Percentiles rank a stretch among this genome's conserved stretches.
These are phyloP conservation scores for Dipodomys merriami DNA, from an alignment of 2,113 vertebrate species.

Conservation along the genomic window DNA sequence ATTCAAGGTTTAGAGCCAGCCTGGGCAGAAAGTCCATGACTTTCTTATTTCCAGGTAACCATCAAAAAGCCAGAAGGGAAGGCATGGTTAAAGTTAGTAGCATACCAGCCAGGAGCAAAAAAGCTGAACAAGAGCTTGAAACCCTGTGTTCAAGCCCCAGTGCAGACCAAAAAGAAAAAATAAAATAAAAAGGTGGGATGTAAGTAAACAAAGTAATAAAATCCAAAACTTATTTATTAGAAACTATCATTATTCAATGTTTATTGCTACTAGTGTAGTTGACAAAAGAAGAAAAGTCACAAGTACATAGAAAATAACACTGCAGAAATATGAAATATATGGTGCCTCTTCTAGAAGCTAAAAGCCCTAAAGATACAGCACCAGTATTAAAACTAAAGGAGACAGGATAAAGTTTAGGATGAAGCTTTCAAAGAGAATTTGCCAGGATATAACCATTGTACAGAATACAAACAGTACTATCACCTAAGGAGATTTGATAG, in stretches of 20 bases:
- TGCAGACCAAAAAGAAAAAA: no score
- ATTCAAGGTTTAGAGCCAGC: no score
- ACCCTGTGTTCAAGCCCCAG: no score
- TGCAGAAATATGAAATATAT: slow-evolving; percentile 83
- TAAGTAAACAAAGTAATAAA: slow-evolving; percentile 42
- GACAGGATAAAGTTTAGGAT: slow-evolving; percentile 77
- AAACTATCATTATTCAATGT: slow-evolving; percentile 75
- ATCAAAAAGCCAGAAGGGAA: no score
- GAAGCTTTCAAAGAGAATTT: slow-evolving; percentile 80
- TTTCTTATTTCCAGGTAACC: no score
- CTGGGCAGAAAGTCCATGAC: no score
- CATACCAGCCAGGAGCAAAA: no score
- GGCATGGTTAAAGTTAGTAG: no score
- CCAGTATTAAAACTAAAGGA: slow-evolving; percentile 78
- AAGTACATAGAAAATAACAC: slow-evolving; percentile 81
- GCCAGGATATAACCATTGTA: slow-evolving; percentile 65
- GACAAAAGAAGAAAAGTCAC: slow-evolving; percentile 82
- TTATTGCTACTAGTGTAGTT: slow-evolving; percentile 77
- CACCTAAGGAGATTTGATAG: slow-evolving; percentile 61
- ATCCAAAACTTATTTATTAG: slow-evolving; percentile 73
- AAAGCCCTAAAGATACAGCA: slow-evolving; percentile 78
- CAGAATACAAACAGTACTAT: slow-evolving; percentile 67
- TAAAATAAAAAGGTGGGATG: no score
- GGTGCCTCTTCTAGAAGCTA: slow-evolving; percentile 81
- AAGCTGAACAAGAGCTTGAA: no score